Evolutionary conservation across 2,888 invertebrate species (phyloP), one percentile per base, ranked within the genome.

Genomic region (Phyllotreta striolata): DNA sequence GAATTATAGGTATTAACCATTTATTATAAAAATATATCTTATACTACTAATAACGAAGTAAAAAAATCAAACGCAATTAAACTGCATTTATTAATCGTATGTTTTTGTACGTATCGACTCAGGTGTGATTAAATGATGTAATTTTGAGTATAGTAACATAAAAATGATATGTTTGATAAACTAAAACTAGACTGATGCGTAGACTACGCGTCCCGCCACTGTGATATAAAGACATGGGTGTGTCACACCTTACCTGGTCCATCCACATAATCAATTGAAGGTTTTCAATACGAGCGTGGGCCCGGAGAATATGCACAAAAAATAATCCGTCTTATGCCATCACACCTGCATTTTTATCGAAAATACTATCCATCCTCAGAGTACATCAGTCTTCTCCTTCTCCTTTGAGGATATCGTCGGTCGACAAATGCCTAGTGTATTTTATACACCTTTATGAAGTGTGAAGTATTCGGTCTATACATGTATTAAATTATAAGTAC

Each of bases 301-400:
- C 70, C 63, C 58, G 47, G 66, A 72, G 72, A 72, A 73, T 72
- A 71, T 73, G 72, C 72, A 73, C 73, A 73, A 73, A 73, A 73
- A 73, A 71, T 73, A 73, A 73, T 70, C 72, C 72, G 67, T 69
- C 69, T 71, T 69, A 68, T 66, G 69, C 69, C 64, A 71, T 72
- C 70, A 72, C 72, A 72, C 70, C 63, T 63, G 63, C 63, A 41
- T 59, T 63, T 63, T 63, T 63, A 49, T 52, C 58, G 54, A 47
- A 52, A 51, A 43, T 51, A 41, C 51, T 59, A 51, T 54, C 51
- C 59, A 35, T 52, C 13, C 44, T 52, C 44, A 12, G n/a, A 39
- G 44, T 37, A 39, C 35, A 41, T 49, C 58, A 49, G 47, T 58
- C 58, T 58, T 58, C 35, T 55, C 34, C n/a, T 56, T 56, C 9